Evolutionary conservation across 37 sponge, comb jelly and placozoan species (phyloP), one percentile per base, ranked within the genome.

Genomic region (Crambe crambe): DNA sequence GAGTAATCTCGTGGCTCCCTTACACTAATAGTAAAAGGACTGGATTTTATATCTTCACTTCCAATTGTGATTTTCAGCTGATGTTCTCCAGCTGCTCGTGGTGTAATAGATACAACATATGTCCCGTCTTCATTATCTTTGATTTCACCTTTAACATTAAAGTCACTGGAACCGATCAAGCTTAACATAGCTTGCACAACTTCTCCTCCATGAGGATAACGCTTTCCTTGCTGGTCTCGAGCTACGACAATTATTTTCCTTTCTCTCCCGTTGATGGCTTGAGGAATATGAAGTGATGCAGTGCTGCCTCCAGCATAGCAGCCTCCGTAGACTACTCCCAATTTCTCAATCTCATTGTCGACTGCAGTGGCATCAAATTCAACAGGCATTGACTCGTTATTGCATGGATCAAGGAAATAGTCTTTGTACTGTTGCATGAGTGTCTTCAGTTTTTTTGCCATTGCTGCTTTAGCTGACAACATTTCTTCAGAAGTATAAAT

Each of bases 61-160:
- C 34, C 21, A 62, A 82, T 61, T 15, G 63, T 82, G 4, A 82
- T 34, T 5, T 3, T 9, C n/a, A 82, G 35, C 12, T 82, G 36
- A 73, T 73, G 51, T 41, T 82, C 73, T 31, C 82, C 82, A 34
- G 34, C 31, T 29, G 65, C 23, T 25, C 62, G 21, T 2, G 82
- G 64, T 0, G 54, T 73, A 51, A 82, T 39, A 42, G 65, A 42
- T 20, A 73, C 37, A 29, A 2, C 22, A 59, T 72, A 73, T 9
- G 65, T 82, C 4, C 82, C 82, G 72, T 82, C 65, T 6, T 37
- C 37, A 23, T 64, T 60, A 42, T 82, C 51, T 22, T n/a, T 39
- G 18, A 71, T 42, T 1, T 63, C 26, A 32, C 58, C 57, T 10
- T 18, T 2, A 2, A 80, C 58, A 1, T 25, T 34, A n/a, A 40